phyloP scores from a whole-genome alignment of 2,797 vertebrate species.

The Sebastes trivittatus region DNA sequence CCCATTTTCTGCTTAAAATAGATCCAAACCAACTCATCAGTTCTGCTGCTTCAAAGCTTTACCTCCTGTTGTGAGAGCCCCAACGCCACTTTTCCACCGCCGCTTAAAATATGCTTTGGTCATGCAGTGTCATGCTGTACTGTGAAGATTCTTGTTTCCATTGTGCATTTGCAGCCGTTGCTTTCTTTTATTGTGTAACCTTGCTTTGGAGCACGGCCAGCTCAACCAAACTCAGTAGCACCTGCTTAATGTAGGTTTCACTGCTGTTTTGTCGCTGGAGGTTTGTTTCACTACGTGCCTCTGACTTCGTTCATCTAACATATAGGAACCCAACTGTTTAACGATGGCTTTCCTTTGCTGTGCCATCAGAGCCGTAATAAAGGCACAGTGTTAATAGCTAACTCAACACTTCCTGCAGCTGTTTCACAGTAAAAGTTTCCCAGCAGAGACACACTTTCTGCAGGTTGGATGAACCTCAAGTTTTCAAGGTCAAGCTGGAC shows the following conservation, averaged over 20 bases:
- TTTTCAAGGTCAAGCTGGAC: background rate
- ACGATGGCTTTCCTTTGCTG: background rate
- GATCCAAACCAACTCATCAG: background rate
- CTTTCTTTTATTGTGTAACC: background rate
- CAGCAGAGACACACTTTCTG: background rate
- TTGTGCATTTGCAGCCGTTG: background rate
- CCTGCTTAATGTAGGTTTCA: background rate
- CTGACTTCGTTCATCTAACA: background rate
- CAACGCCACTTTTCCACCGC: background rate
- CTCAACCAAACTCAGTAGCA: background rate
- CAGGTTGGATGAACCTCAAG: background rate
- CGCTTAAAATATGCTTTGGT: background rate
- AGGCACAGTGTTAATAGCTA: background rate
- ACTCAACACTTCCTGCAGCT: slow-evolving; percentile 4
- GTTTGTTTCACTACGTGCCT: background rate
- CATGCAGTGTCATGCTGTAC: background rate
- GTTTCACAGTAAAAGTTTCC: slow-evolving; percentile 2
- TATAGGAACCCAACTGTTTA: slow-evolving; percentile 12
- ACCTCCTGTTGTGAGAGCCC: slow-evolving; percentile 16
- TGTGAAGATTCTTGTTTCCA: slow-evolving; percentile 1
- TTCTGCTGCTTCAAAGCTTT: background rate
- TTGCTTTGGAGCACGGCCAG: background rate
- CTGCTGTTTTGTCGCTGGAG: slow-evolving; percentile 9
- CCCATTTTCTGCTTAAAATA: slow-evolving; percentile 14
- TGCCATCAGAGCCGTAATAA: background rate